phyloP scores from a whole-genome alignment of 2,113 vertebrate genomes.

The Lamprotornis superbus region DNA sequence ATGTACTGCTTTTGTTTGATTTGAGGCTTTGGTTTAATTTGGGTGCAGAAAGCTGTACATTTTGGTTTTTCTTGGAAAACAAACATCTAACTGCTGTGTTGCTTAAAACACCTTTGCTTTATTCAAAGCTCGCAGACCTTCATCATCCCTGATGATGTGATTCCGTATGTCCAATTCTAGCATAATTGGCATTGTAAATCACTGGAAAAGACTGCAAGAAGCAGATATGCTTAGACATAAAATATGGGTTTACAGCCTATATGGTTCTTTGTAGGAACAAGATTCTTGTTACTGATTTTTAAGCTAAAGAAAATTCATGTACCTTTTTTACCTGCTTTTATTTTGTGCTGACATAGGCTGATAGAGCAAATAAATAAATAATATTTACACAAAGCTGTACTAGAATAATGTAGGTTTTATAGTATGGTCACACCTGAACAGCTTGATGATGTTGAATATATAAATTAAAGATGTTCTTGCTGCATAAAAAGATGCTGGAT shows the following conservation, averaged over 20 bases:
- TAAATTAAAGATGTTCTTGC: slow-evolving; percentile 38
- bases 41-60: background rate
- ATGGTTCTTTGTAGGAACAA: background rate
- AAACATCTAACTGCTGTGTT: background rate
- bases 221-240: background rate
- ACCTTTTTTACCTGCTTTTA: background rate
- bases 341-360: background rate
- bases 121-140: background rate
- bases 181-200: background rate
- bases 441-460: background rate
- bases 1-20: background rate
- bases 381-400: background rate
- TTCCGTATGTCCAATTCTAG: background rate
- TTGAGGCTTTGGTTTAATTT: background rate
- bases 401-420: background rate
- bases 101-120: background rate
- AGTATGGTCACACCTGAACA: slow-evolving; percentile 27
- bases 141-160: background rate
- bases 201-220: background rate
- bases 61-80: background rate
- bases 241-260: background rate
- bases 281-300: background rate
- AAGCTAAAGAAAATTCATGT: background rate
- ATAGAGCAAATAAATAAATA: slow-evolving; percentile 29
- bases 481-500: background rate